Evolutionary conservation across 1,140 invertebrate species (phyloP), one percentile per base, ranked within the genome.

Genomic region (Stenopsyche tienmushanensis): DNA sequence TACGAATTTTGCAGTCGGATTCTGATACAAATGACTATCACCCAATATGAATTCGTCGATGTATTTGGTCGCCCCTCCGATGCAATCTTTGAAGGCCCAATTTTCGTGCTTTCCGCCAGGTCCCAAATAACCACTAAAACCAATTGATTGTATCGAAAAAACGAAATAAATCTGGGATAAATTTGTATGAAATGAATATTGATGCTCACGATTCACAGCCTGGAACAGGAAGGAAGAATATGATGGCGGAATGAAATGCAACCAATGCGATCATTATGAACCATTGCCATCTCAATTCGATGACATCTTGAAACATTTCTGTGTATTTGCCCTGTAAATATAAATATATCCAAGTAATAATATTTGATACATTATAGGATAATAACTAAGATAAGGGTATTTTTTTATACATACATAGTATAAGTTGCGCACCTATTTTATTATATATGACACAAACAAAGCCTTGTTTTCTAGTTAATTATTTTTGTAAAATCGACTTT

Each of bases 61-160:
- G 74, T 89, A 92, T 20, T 89, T 90, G 1, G 91, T 84, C 0
- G 88, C 85, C 25, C 93, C 93, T 3, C 93, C 94, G 18, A 88
- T 91, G 72, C 93, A 96, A n/a, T n/a, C n/a, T n/a, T n/a, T n/a
- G n/a, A n/a, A 81, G 23, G 73, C 71, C 1, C 82, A 78, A 24
- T 85, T 72, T 17, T 86, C 81, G 29, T 83, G 77, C 21, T 89
- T 77, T n/a, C 93, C 94, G 15, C 93, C 93, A 8, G 93, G 91
- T n/a, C 93, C 93, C 20, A 94, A 71, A 74, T 96, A 96, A 5
- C 93, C 92, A n/a, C 86, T 81, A n/a, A n/a, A n/a, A n/a, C n/a
- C n/a, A n/a, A n/a, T n/a, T n/a, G n/a, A n/a, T n/a, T n/a, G n/a
- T n/a, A n/a, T n/a, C n/a, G n/a, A n/a, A n/a, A n/a, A n/a, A n/a